phyloP scores from a whole-genome alignment of 1,140 invertebrate genomes.

The Drosophila subobscura region DNA sequence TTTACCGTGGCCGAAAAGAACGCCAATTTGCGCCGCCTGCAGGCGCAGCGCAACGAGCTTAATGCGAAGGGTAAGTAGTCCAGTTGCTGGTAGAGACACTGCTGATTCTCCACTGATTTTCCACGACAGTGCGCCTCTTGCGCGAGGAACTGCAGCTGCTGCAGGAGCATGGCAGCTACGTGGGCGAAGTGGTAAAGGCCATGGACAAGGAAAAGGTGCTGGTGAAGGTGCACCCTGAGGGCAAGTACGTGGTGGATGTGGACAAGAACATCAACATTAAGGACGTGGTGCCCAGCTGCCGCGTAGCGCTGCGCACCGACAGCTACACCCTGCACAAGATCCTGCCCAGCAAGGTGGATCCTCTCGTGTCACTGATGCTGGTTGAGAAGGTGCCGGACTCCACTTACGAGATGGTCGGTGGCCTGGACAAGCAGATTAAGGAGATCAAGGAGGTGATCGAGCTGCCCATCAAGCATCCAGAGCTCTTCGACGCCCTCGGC shows the following conservation, averaged over 20 bases:
- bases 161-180: conserved; percentile 99
- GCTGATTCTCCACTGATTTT: conserved; percentile 29
- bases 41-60: conserved; percentile 99
- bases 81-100: too few relatives aligned
- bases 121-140: conserved; percentile 93
- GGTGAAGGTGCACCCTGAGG: conserved; percentile 99
- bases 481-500: conserved; percentile 99
- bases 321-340: conserved; percentile 99
- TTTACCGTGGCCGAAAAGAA: conserved; percentile 98
- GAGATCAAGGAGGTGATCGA: conserved; percentile 99
- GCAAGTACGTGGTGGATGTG: conserved; percentile 99
- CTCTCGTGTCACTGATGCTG: conserved; percentile 99
- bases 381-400: conserved; percentile 99
- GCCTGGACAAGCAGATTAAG: conserved; percentile 99
- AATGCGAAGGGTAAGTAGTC: conserved; percentile 95
- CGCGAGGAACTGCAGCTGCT: conserved; percentile 98
- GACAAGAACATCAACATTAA: conserved; percentile 99
- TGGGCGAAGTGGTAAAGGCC: conserved; percentile 99
- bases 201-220: conserved; percentile 99
- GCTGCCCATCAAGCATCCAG: conserved; percentile 99
- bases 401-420: conserved; percentile 99
- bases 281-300: conserved; percentile 97
- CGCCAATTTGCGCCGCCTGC: conserved; percentile 97
- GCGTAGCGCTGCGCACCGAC: conserved; percentile 98
- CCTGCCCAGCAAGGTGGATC: conserved; percentile 99